Evolutionary conservation across 2,888 invertebrate species (phyloP), one percentile per base, ranked within the genome.

Genomic region (Mycogona germanica): DNA sequence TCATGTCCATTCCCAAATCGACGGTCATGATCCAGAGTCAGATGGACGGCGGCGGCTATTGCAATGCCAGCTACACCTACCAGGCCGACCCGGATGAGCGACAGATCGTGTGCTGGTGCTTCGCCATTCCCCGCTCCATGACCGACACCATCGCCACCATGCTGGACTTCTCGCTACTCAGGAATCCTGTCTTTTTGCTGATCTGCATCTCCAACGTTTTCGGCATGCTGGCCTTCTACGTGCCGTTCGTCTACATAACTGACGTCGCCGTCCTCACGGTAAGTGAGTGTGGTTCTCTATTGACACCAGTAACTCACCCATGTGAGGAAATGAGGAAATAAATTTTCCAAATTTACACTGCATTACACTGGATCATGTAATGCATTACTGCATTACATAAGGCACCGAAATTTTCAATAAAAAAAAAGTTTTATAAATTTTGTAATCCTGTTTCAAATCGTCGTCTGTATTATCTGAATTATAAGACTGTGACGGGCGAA

Each of bases 191-290:
- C 55, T 89, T 96, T 72, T 81, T 91, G 75, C 73, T 93, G 51
- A 88, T 95, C 65, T 89, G 88, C 57, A 78, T 95, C 51, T 92
- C 91, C 59, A 96, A 95, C 70, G 76, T 97, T 55, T 89, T 97
- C 69, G 97, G 96, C 63, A 95, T 97, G 86, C 87, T 95, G 51
- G 96, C 96, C 60, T 80, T 96, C 53, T 95, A 95, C 71, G 88
- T 97, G 61, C 97, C 97, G 37, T 97, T 93, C 70, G 87, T 93
- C 47, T 97, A 89, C 68, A 77, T 97, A 53, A 87, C 91, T 25
- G 87, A 91, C 63, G 82, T 84, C 51, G 87, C 87, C 12, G 75
- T 71, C 56, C 69, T 75, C 53, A 80, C 82, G 65, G 84, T 84
- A 70, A 77, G 77, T 73, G n/a, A n/a, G n/a, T n/a, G n/a, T n/a